These are phyloP conservation scores for Pseudolycoriella hygida DNA, from an alignment of 2,888 invertebrate species.

Conservation along the genomic window DNA sequence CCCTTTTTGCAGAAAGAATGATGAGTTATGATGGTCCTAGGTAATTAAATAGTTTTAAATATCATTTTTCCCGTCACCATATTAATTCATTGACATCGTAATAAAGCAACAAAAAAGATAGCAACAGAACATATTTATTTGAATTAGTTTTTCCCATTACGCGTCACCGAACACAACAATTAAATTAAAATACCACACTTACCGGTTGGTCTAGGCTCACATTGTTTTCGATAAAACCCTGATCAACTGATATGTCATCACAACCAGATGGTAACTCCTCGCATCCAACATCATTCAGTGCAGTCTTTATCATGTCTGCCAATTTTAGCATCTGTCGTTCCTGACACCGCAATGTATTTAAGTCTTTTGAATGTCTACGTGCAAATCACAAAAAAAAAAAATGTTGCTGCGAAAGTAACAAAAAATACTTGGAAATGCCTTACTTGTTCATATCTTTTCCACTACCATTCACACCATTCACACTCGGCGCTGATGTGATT, in stretches of 20 bases:
- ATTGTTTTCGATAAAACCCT: constrained; percentile 39
- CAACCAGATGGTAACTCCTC: constrained; percentile 77
- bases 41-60: not conserved
- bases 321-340: constrained; percentile 70
- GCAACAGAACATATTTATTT: not conserved
- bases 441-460: constrained; percentile 28
- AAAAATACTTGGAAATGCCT: constrained; percentile 4
- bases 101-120: not conserved
- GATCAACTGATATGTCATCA: constrained; percentile 43
- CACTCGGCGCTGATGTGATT: constrained; percentile 25
- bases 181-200: constrained; percentile 13
- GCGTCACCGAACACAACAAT: too few relatives aligned
- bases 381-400: too few relatives aligned
- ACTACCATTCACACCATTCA: constrained; percentile 36
- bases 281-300: constrained; percentile 73
- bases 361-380: constrained; percentile 41
- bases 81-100: not conserved
- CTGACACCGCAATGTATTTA: constrained; percentile 62
- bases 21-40: constrained; percentile 1
- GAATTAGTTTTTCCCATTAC: not conserved
- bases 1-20: constrained; percentile 18
- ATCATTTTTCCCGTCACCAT: not conserved
- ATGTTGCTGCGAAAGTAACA: too few relatives aligned
- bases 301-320: constrained; percentile 65
- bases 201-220: constrained; percentile 43